Evolutionary conservation across 2,888 invertebrate genomes (phyloP).

Genomic region (Meiosimyza decipiens): DNA sequence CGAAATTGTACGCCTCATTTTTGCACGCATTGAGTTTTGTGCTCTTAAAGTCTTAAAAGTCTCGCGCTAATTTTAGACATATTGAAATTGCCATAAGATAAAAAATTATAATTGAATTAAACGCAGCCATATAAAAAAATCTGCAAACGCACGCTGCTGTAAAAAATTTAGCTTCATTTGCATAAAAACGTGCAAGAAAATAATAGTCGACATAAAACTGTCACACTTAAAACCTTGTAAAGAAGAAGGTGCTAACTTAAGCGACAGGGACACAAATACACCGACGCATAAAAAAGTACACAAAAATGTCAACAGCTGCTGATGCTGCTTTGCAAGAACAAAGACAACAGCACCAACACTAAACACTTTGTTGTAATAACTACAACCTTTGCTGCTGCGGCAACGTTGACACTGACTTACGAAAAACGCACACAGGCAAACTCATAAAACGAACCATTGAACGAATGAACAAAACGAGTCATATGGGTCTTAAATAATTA

Average conservation of each 20-base stretch:
- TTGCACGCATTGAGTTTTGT: too few species aligned
- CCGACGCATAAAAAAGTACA: background rate
- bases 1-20: too few species aligned
- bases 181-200: slow-evolving; percentile 7
- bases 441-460: background rate
- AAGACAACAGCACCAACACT: slow-evolving; percentile 25
- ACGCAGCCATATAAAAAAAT: too few species aligned
- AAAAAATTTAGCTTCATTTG: background rate
- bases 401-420: slow-evolving; percentile 39
- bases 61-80: too few species aligned
- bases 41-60: too few species aligned
- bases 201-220: slow-evolving; percentile 24
- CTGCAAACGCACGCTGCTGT: background rate
- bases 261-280: background rate
- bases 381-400: slow-evolving; percentile 21
- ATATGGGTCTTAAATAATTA: slow-evolving; percentile 42
- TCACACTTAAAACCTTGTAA: too few species aligned
- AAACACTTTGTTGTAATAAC: slow-evolving; percentile 15
- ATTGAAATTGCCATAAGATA: too few species aligned
- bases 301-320: slow-evolving; percentile 40
- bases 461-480: slow-evolving; percentile 30
- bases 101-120: too few species aligned
- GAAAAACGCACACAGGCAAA: background rate
- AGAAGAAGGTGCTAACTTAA: too few species aligned
- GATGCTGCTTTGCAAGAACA: slow-evolving; percentile 38